Percentiles rank a stretch among this genome's conserved stretches.
Conservation (phyloP, 2,888 invertebrate genomes). For the Orthosia gracilis region DNA sequence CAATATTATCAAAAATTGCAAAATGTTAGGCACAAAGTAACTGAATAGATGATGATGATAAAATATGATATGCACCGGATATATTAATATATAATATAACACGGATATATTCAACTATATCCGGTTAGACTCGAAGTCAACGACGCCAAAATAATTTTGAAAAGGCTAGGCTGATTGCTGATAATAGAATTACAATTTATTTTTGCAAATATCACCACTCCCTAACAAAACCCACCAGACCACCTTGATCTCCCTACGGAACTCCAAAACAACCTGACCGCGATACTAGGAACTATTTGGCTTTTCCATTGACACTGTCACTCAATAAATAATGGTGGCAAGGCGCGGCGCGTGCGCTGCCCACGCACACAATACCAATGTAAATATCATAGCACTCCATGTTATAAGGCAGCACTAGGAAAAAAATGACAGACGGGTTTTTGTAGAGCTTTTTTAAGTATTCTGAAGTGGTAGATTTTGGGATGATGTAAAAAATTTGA, state of each 20-base stretch:
- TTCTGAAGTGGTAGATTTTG: constrained; percentile 2
- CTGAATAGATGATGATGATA: no score
- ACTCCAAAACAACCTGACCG: constrained; percentile 60
- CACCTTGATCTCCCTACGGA: constrained; percentile 26
- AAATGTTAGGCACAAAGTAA: no score
- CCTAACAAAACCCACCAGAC: not conserved
- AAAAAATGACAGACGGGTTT: constrained; percentile 39
- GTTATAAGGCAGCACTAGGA: constrained; percentile 50
- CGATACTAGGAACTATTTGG: constrained; percentile 67
- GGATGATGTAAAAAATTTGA: not conserved
- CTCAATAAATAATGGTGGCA: constrained; percentile 74
- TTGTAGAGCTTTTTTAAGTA: constrained; percentile 28
- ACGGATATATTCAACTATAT: no score
- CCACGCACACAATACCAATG: constrained; percentile 80
- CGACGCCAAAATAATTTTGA: no score
- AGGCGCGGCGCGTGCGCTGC: constrained; percentile 82
- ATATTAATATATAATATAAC: no score
- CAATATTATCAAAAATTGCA: no score
- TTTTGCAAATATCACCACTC: not conserved
- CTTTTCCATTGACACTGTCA: constrained; percentile 75
- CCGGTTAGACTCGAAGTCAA: no score
- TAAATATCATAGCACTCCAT: constrained; percentile 74
- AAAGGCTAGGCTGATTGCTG: not conserved
- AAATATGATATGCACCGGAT: no score
- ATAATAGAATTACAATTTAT: not conserved